Percentiles rank a stretch among this genome's conserved stretches.
phyloP scores from a whole-genome alignment of 1,140 invertebrate species.

The Druon quercuslanigerum region DNA sequence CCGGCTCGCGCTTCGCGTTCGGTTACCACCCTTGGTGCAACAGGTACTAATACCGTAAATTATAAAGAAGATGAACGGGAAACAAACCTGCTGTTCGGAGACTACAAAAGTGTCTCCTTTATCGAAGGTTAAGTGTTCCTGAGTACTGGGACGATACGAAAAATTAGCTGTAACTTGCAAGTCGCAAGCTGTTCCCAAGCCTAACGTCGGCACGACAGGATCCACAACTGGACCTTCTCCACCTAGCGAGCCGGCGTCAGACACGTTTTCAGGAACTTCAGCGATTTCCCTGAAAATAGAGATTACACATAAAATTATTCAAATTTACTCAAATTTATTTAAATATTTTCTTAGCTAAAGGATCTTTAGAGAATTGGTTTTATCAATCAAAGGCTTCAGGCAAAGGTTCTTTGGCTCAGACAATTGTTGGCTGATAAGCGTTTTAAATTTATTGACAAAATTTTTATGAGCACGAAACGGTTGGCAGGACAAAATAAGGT shows the following conservation, averaged over 20 bases:
- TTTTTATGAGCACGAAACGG: no score
- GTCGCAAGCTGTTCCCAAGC: conserved; percentile 69
- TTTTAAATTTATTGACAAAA: no score
- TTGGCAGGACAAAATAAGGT: no score
- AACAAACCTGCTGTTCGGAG: conserved; percentile 78
- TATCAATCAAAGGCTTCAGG: no score
- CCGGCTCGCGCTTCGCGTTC: no score
- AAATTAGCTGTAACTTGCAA: conserved; percentile 78
- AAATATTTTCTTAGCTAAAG: no score
- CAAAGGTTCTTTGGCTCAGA: background rate
- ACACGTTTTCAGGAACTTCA: conserved; percentile 83
- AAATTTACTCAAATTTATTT: no score
- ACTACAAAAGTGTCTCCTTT: conserved; percentile 82
- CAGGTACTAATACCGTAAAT: background rate
- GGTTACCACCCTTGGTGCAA: background rate
- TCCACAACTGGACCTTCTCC: conserved; percentile 67
- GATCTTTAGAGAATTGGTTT: no score
- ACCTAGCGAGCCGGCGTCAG: conserved; percentile 75
- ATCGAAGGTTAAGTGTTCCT: conserved; percentile 81
- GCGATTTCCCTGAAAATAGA: conserved; percentile 78
- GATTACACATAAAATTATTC: background rate
- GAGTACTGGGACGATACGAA: conserved; percentile 81
- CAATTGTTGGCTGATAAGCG: no score
- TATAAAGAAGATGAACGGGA: background rate
- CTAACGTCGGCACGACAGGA: conserved; percentile 64